A percentile compares a stretch with the other conserved stretches of the same genome.
These are phyloP conservation scores for Suricata suricatta DNA, from an alignment of 2,113 vertebrate species.

Conservation along the genomic window DNA sequence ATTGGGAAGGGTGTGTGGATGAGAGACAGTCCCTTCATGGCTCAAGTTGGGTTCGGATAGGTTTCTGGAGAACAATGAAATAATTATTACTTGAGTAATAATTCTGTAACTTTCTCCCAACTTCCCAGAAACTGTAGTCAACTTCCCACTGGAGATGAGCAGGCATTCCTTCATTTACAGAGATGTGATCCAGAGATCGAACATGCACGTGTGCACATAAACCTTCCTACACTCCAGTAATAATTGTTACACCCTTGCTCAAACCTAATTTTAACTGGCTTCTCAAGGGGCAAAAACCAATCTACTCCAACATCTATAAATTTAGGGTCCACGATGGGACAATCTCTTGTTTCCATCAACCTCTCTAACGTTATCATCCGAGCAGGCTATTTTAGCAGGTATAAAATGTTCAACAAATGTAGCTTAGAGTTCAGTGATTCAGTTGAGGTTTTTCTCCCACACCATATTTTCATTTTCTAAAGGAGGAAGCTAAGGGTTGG, in stretches of 20 bases:
- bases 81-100: slow-evolving; percentile 53
- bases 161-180: neutral
- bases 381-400: neutral
- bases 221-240: neutral
- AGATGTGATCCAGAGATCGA: neutral
- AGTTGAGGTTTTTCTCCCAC: neutral
- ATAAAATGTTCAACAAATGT: neutral
- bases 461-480: neutral
- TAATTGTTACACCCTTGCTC: neutral
- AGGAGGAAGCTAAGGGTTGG: neutral
- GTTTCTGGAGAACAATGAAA: slow-evolving; percentile 60
- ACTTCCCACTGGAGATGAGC: neutral
- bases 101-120: slow-evolving; percentile 37
- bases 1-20: neutral
- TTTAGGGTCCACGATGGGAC: neutral
- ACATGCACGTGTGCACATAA: neutral
- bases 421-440: neutral
- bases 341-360: neutral
- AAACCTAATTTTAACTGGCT: slow-evolving; percentile 40
- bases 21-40: slow-evolving; percentile 57
- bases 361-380: neutral
- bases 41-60: slow-evolving; percentile 68
- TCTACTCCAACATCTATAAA: neutral
- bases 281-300: neutral
- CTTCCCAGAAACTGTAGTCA: neutral